phyloP scores from a whole-genome alignment of 1,140 invertebrate genomes.

The Pseudoatta argentina region DNA sequence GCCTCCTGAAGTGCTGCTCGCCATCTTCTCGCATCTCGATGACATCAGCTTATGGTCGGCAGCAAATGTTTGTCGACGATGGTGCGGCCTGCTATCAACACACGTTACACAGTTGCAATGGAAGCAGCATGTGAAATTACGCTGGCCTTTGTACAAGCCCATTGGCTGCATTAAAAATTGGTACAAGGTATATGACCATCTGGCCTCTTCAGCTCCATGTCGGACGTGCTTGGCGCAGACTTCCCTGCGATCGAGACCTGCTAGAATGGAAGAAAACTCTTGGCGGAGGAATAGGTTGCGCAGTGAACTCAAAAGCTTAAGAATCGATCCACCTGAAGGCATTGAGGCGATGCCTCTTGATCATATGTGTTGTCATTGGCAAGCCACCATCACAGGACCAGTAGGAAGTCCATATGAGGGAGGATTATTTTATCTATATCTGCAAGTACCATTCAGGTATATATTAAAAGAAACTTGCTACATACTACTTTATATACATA shows the following conservation, averaged over 20 bases:
- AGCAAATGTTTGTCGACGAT: conserved; percentile 94
- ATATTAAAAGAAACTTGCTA: background rate
- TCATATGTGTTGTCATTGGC: conserved; percentile 94
- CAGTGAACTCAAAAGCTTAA: conserved; percentile 91
- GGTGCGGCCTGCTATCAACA: conserved; percentile 92
- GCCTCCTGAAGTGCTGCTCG: conserved; percentile 93
- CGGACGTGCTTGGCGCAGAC: conserved; percentile 94
- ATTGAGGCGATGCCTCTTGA: conserved; percentile 96
- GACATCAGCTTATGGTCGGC: conserved; percentile 96
- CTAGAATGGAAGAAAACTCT: conserved; percentile 89
- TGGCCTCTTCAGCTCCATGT: conserved; percentile 88
- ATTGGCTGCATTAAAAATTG: conserved; percentile 91
- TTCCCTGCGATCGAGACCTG: conserved; percentile 88
- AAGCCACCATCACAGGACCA: conserved; percentile 96
- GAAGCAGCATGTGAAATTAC: conserved; percentile 90
- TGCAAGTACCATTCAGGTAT: conserved; percentile 93
- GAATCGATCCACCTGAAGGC: conserved; percentile 95
- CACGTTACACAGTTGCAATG: conserved; percentile 92
- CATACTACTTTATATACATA: background rate
- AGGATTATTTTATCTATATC: conserved; percentile 97
- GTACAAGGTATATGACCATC: conserved; percentile 90
- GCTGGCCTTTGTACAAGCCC: conserved; percentile 95
- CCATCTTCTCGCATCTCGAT: conserved; percentile 96
- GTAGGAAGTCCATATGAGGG: conserved; percentile 97
- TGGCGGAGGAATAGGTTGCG: conserved; percentile 91